Percentiles rank a stretch among this genome's conserved stretches.
phyloP scores from a whole-genome alignment of 2,888 invertebrate genomes.

The Chrysolina haemoptera region DNA sequence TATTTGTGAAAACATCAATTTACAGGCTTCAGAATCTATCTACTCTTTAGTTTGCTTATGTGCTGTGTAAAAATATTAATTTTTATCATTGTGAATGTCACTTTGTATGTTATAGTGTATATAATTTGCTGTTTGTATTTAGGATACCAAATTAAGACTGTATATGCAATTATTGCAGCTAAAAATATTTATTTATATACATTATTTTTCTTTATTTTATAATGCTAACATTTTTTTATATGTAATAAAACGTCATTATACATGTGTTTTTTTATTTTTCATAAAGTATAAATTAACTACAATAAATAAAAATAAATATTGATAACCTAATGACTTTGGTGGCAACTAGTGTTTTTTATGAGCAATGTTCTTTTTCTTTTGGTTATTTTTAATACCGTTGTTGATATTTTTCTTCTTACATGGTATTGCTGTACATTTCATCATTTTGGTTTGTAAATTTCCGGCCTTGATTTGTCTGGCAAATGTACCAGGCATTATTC shows the following conservation, averaged over 20 bases:
- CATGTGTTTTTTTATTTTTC: slow-evolving; percentile 45
- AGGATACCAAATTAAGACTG: slow-evolving; percentile 66
- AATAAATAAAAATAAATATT: slow-evolving; percentile 58
- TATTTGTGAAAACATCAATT: neutral
- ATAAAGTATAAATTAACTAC: slow-evolving; percentile 22
- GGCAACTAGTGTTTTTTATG: slow-evolving; percentile 56
- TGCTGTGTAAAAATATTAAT: slow-evolving; percentile 57
- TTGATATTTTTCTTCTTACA: slow-evolving; percentile 59
- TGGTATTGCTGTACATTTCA: slow-evolving; percentile 66
- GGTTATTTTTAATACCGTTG: slow-evolving; percentile 43
- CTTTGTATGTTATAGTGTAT: slow-evolving; percentile 59
- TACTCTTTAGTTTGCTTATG: slow-evolving; percentile 48
- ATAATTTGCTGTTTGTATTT: slow-evolving; percentile 61
- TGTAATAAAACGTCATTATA: slow-evolving; percentile 61
- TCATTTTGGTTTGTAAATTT: slow-evolving; percentile 64
- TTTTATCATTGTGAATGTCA: slow-evolving; percentile 59
- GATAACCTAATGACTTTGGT: slow-evolving; percentile 59
- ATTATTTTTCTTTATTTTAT: slow-evolving; percentile 60
- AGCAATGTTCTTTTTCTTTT: slow-evolving; percentile 53
- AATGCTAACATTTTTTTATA: slow-evolving; percentile 62
- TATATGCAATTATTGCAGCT: slow-evolving; percentile 63
- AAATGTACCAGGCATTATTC: slow-evolving; percentile 63
- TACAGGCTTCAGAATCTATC: slow-evolving; percentile 15
- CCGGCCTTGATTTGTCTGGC: slow-evolving; percentile 64
- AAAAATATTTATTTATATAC: slow-evolving; percentile 63